Evolutionary conservation across 2,797 vertebrate species (phyloP), one percentile per base, ranked within the genome.

Genomic region (Pterois miles): DNA sequence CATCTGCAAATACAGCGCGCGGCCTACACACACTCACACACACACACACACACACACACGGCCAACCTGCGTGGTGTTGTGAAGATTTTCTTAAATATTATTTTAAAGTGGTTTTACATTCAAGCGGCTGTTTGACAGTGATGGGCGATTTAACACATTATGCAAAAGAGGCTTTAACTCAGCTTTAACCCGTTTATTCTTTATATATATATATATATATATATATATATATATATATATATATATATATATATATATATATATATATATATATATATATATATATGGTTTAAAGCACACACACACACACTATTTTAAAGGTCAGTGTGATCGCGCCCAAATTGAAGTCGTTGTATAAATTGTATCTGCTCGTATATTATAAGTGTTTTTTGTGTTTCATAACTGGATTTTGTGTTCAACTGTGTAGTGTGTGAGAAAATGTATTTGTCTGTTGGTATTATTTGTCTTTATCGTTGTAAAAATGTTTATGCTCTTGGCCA

Each of bases 1-100:
- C 84, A 87, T 73, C 76, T 81, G 81, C 56, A 46, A 73, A 77
- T 2, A 22, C 56, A 2, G 68, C 2, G 74, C 10, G 81, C 40
- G 74, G 71, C 81, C 83, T 87, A 1, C 48, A 58, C 46, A 48
- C 46, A n/a, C 43, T 18, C 40, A 38, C 65, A 20, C 52, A 54
- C 53, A 54, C 25, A 29, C 46, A 22, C 77, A 12, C n/a, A 18
- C n/a, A 14, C 65, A 18, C 14, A 14, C 48, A 2, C 43, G 18
- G 18, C 4, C 63, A n/a, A 5, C 60, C 8, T 34, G 46, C 53
- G 40, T 23, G 18, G 10, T 33, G 22, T 31, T 58, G 20, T n/a
- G 5, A 23, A 5, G 18, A 1, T 18, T 56, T n/a, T 29, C 5
- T 25, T 31, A 1, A 40, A n/a, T 20, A 29, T 31, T 8, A 60